Conservation (phyloP, 2,113 vertebrate genomes). For the Ciconia maguari region DNA sequence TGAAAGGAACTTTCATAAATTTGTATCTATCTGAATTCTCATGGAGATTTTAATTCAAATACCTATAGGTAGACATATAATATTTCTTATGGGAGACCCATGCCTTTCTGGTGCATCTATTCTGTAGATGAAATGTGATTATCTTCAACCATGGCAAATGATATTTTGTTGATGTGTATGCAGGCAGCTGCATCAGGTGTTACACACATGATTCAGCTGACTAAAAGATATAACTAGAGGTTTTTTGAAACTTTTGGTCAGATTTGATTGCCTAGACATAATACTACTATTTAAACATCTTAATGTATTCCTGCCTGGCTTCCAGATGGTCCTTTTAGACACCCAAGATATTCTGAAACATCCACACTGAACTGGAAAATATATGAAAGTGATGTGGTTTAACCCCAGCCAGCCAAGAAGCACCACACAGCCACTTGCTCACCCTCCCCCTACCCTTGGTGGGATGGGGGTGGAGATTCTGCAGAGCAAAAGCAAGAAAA, state of each 20-base stretch:
- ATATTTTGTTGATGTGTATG: neutral
- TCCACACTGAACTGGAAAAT: neutral
- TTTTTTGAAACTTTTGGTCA: neutral
- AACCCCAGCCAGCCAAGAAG: too few species aligned
- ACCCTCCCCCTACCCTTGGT: too few species aligned
- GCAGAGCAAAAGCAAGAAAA: too few species aligned
- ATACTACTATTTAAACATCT: neutral
- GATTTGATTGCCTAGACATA: neutral
- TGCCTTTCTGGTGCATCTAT: neutral
- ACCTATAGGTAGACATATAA: neutral
- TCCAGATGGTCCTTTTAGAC: neutral
- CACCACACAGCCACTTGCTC: too few species aligned
- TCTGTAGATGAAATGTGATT: neutral
- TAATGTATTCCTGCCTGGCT: neutral
- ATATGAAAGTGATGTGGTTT: neutral
- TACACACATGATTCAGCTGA: neutral
- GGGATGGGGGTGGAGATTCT: too few species aligned
- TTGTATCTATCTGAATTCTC: neutral
- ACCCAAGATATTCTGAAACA: neutral
- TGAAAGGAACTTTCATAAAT: neutral
- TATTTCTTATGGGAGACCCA: neutral
- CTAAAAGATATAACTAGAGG: neutral
- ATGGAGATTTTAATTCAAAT: neutral
- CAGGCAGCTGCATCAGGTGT: neutral
- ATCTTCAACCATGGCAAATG: neutral